A percentile compares a stretch with the other conserved stretches of the same genome.
phyloP scores from a whole-genome alignment of 2,113 vertebrate species.

The Dipodomys spectabilis region DNA sequence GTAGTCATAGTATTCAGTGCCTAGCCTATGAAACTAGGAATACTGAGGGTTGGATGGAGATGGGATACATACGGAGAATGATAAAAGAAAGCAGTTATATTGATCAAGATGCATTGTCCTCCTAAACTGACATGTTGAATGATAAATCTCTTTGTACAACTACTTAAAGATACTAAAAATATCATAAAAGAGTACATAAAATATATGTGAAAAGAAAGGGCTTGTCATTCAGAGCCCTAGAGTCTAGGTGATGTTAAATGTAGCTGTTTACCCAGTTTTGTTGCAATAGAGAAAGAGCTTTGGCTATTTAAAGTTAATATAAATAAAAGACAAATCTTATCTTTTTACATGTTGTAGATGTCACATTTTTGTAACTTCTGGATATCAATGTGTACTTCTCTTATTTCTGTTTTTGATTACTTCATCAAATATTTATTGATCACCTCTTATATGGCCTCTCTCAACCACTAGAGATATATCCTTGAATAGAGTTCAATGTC shows the following conservation, averaged over 20 bases:
- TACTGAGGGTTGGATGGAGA: no score
- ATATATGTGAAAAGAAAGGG: background rate
- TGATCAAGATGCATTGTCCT: no score
- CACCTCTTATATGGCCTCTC: background rate
- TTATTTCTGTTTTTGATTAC: background rate
- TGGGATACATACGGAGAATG: no score
- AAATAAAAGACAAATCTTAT: slow-evolving; percentile 1
- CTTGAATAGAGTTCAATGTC: background rate
- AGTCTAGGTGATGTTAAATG: background rate
- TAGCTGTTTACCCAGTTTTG: background rate
- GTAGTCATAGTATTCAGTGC: no score
- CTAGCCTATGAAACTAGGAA: no score
- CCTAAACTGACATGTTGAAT: no score
- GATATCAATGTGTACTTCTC: background rate
- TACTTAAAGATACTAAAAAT: no score
- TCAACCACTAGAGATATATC: background rate
- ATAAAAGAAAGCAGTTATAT: no score
- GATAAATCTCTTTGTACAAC: no score
- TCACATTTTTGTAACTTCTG: background rate
- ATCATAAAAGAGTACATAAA: no score
- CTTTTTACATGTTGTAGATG: background rate
- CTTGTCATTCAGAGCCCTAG: background rate
- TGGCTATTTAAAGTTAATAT: slow-evolving; percentile 13
- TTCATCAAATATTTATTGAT: background rate
- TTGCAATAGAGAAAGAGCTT: background rate